These are phyloP conservation scores for Platysteira castanea DNA, from an alignment of 2,113 vertebrate genomes.

Conservation along the genomic window DNA sequence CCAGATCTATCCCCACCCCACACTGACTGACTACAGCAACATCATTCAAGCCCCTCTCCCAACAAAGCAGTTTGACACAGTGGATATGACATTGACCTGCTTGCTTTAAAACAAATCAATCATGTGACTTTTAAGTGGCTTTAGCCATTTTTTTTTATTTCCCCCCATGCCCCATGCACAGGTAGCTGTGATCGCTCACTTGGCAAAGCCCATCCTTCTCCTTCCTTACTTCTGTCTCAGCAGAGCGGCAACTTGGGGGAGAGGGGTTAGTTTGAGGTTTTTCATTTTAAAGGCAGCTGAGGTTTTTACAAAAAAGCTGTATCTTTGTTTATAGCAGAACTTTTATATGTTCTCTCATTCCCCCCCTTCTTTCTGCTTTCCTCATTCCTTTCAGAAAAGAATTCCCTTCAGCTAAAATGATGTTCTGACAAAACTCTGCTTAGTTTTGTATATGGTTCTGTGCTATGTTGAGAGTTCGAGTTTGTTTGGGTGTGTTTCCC, in stretches of 20 bases:
- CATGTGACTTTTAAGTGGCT: conserved; percentile 59
- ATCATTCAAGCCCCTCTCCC: conserved; percentile 31
- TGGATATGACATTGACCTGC: conserved; percentile 69
- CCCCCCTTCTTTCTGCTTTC: background rate
- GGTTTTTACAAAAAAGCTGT: conserved; percentile 68
- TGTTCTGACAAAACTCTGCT: conserved; percentile 19
- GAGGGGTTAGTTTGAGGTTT: conserved; percentile 57
- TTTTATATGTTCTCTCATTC: conserved; percentile 46
- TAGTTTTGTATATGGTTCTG: conserved; percentile 15
- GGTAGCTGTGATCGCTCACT: background rate
- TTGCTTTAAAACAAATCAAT: conserved; percentile 68
- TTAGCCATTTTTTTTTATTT: background rate
- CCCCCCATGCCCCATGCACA: background rate
- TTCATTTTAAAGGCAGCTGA: conserved; percentile 72
- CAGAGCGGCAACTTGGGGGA: conserved; percentile 5
- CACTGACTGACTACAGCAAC: conserved; percentile 25
- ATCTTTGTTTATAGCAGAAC: conserved; percentile 65
- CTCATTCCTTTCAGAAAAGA: conserved; percentile 12
- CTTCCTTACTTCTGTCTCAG: conserved; percentile 22
- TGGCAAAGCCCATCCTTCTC: conserved; percentile 5
- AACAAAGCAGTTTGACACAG: conserved; percentile 54
- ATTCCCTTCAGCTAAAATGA: background rate
- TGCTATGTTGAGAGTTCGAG: background rate
- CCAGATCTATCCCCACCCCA: background rate
- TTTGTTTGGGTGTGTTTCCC: background rate